phyloP scores from a whole-genome alignment of 92 coral and sea anemone genomes.

The Hydrozoanthus gracilis region DNA sequence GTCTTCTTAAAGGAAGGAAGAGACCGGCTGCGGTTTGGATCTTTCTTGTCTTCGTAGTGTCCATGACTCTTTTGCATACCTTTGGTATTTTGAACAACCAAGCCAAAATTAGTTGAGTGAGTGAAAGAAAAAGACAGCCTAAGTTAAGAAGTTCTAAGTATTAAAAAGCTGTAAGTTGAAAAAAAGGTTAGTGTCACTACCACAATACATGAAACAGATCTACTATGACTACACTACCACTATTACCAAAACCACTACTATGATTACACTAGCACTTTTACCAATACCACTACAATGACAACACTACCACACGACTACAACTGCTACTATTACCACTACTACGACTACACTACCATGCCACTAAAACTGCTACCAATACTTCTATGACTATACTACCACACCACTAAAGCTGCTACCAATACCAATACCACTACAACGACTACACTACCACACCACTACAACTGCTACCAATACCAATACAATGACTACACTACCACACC shows the following conservation, averaged over 20 bases:
- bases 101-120: neutral
- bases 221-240: neutral
- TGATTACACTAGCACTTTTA: neutral
- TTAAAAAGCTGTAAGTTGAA: too few species aligned
- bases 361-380: neutral
- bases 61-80: neutral
- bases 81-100: neutral
- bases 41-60: slow-evolving; percentile 6
- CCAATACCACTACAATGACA: neutral
- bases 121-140: too few species aligned
- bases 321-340: neutral
- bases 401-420: too few species aligned
- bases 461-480: too few species aligned
- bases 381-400: too few species aligned
- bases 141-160: too few species aligned
- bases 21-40: neutral
- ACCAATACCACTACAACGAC: too few species aligned
- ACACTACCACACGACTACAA: neutral
- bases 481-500: too few species aligned
- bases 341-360: neutral
- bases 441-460: too few species aligned
- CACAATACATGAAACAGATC: too few species aligned
- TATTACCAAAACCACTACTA: neutral
- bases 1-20: slow-evolving; percentile 38
- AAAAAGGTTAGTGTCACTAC: too few species aligned